Conservation (phyloP, 2,113 vertebrate genomes). For the Uropsilus gracilis region DNA sequence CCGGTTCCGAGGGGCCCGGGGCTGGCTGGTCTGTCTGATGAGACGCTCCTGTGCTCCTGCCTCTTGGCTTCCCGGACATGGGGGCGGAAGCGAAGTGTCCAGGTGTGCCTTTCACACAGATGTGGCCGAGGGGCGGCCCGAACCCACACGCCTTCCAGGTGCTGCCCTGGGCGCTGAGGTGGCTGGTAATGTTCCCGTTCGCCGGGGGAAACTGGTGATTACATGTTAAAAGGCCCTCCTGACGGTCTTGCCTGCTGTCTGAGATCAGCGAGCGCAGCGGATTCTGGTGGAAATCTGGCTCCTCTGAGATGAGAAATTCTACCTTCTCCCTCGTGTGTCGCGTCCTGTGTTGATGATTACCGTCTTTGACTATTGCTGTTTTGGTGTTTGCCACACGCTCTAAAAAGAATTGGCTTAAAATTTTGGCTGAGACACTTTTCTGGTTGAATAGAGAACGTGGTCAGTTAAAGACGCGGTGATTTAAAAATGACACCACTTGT, state of each 20-base stretch:
- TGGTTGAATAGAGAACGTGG: not conserved
- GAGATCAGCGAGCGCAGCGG: not conserved
- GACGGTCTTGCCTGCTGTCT: not conserved
- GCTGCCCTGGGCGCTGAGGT: not conserved
- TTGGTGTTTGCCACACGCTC: not conserved
- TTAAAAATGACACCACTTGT: constrained; percentile 58
- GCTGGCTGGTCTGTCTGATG: not conserved
- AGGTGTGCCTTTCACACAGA: not conserved
- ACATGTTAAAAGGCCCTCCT: not conserved
- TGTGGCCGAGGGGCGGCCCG: not conserved
- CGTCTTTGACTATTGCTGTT: not conserved
- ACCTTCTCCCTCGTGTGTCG: not conserved
- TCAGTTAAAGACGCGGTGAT: constrained; percentile 41
- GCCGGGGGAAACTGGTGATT: not conserved
- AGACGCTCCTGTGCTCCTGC: not conserved
- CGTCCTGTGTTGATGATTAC: constrained; percentile 13
- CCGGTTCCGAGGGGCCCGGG: not conserved
- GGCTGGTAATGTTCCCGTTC: constrained; percentile 3
- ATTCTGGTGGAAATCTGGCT: constrained; percentile 48
- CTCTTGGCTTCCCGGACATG: not conserved
- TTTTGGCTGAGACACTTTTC: not conserved
- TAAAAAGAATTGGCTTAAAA: not conserved
- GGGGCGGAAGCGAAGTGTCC: constrained; percentile 48
- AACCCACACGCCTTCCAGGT: not conserved
- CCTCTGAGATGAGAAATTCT: not conserved